phyloP scores from a whole-genome alignment of 2,113 vertebrate genomes.

The Mystacornis crossleyi region DNA sequence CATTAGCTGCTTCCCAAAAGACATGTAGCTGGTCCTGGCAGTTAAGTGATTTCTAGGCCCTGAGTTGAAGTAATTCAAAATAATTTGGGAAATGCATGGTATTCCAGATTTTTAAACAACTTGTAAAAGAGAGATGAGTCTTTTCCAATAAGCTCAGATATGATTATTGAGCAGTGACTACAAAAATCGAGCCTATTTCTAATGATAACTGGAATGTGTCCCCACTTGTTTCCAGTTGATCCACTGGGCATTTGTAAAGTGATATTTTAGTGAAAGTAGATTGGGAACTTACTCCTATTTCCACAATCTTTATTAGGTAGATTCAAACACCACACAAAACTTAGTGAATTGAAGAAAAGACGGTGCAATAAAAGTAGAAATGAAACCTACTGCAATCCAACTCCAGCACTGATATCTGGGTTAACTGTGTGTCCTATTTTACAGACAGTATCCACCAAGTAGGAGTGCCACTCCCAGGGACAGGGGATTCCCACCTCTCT shows the following conservation, averaged over 20 bases:
- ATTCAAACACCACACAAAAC: background rate
- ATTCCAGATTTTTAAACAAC: background rate
- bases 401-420: background rate
- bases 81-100: background rate
- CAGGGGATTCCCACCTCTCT: background rate
- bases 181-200: background rate
- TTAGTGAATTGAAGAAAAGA: background rate
- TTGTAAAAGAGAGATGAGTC: background rate
- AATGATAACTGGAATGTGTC: background rate
- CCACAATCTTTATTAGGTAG: background rate
- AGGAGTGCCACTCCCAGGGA: background rate
- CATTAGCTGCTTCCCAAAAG: constrained; percentile 2
- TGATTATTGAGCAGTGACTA: background rate
- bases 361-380: background rate
- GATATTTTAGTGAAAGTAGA: background rate
- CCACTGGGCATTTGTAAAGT: background rate
- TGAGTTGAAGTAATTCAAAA: constrained; percentile 9
- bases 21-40: background rate
- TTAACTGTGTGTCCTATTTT: background rate
- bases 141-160: background rate
- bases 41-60: background rate
- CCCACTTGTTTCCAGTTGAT: background rate
- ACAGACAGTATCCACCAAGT: background rate
- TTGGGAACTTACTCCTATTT: background rate
- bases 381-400: background rate